phyloP scores from a whole-genome alignment of 2,113 vertebrate genomes.

The Thunnus maccoyii region DNA sequence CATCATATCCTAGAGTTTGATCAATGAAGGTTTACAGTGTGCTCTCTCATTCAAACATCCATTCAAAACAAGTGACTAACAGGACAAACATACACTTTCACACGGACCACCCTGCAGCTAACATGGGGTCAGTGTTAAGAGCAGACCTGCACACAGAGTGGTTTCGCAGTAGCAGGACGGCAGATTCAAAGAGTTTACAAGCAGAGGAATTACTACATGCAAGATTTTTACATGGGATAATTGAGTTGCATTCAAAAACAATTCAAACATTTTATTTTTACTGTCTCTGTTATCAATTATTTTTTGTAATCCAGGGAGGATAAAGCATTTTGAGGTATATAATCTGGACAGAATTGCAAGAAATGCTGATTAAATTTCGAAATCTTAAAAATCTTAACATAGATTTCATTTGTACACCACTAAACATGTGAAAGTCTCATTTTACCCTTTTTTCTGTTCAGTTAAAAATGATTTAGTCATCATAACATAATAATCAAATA shows the following conservation, averaged over 20 bases:
- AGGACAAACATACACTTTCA: conserved; percentile 29
- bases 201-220: neutral
- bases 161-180: conserved; percentile 31
- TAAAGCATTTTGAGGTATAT: neutral
- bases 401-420: too few species aligned
- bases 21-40: neutral
- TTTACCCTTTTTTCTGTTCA: neutral
- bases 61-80: conserved; percentile 9
- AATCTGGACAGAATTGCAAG: too few species aligned
- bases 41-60: conserved; percentile 3
- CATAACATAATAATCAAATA: neutral
- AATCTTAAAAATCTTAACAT: too few species aligned
- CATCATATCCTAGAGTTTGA: neutral
- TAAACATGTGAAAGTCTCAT: neutral
- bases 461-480: neutral
- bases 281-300: neutral
- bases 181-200: neutral
- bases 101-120: neutral
- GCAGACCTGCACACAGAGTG: conserved; percentile 11
- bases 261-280: too few species aligned
- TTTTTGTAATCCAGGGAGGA: too few species aligned
- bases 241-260: conserved; percentile 20
- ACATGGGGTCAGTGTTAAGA: conserved; percentile 12
- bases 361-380: too few species aligned
- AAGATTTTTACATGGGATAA: neutral